These are phyloP conservation scores for Scartelaos histophorus DNA, from an alignment of 2,113 vertebrate genomes.

Conservation along the genomic window DNA sequence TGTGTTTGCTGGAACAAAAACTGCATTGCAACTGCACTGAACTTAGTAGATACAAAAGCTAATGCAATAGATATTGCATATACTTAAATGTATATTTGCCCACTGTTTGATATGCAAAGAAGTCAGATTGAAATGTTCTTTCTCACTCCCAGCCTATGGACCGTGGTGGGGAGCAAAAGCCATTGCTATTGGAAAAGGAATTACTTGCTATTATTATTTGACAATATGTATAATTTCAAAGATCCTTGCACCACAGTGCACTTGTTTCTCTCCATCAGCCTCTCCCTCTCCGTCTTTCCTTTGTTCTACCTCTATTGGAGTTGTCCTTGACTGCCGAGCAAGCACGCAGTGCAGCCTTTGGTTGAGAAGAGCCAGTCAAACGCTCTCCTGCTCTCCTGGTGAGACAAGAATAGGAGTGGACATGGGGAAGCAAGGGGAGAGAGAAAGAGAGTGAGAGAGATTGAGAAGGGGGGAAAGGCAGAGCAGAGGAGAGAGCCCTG, in stretches of 20 bases:
- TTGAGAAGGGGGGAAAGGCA: neutral
- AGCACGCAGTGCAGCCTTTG: slow-evolving; percentile 48
- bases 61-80: neutral
- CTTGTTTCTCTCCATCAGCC: slow-evolving; percentile 42
- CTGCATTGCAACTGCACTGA: neutral
- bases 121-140: slow-evolving; percentile 12
- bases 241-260: slow-evolving; percentile 36
- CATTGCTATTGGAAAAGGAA: slow-evolving; percentile 26
- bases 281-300: slow-evolving; percentile 45
- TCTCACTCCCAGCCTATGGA: slow-evolving; percentile 43
- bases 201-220: slow-evolving; percentile 43
- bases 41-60: neutral
- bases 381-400: slow-evolving; percentile 47
- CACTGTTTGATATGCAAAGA: slow-evolving; percentile 24
- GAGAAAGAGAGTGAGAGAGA: neutral
- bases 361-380: slow-evolving; percentile 65
- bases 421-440: slow-evolving; percentile 18
- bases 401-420: slow-evolving; percentile 60
- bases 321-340: slow-evolving; percentile 68
- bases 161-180: slow-evolving; percentile 30
- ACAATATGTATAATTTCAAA: slow-evolving; percentile 52
- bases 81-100: neutral
- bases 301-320: slow-evolving; percentile 70
- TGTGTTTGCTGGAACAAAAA: neutral
- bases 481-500: slow-evolving; percentile 18